phyloP scores from a whole-genome alignment of 2,888 invertebrate species.

The Mimas tiliae region DNA sequence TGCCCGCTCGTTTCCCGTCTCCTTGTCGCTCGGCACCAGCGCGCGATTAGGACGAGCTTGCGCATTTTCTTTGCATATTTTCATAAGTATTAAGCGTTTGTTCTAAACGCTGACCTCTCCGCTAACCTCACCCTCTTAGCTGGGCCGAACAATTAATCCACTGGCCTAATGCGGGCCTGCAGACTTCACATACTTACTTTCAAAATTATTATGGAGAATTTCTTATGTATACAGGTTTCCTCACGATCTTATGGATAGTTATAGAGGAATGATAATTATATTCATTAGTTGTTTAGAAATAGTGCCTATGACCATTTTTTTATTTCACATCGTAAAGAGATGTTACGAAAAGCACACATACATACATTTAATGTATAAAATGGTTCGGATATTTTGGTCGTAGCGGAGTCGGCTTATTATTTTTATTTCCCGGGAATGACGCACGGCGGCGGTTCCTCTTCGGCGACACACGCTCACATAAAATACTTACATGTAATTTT shows the following conservation, averaged over 20 bases:
- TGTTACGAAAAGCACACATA: slow-evolving; percentile 48
- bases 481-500: slow-evolving; percentile 59
- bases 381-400: slow-evolving; percentile 71
- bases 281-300: slow-evolving; percentile 48
- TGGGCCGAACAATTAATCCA: too few relatives aligned
- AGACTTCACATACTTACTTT: too few relatives aligned
- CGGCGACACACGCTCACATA: slow-evolving; percentile 62
- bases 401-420: slow-evolving; percentile 59
- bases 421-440: slow-evolving; percentile 68
- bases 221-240: too few relatives aligned
- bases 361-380: slow-evolving; percentile 34
- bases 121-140: too few relatives aligned
- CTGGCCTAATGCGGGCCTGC: too few relatives aligned
- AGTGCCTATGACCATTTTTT: slow-evolving; percentile 53
- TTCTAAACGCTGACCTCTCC: too few relatives aligned
- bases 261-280: slow-evolving; percentile 1
- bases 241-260: background rate
- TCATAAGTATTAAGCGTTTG: too few relatives aligned
- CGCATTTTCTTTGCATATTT: too few relatives aligned
- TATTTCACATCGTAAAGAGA: slow-evolving; percentile 48
- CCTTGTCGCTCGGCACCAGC: too few relatives aligned
- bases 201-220: too few relatives aligned
- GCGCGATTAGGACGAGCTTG: too few relatives aligned
- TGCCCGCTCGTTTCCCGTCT: too few relatives aligned
- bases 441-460: slow-evolving; percentile 71